Conservation (phyloP, 2,797 vertebrate species). For the Sebastes cheni region DNA sequence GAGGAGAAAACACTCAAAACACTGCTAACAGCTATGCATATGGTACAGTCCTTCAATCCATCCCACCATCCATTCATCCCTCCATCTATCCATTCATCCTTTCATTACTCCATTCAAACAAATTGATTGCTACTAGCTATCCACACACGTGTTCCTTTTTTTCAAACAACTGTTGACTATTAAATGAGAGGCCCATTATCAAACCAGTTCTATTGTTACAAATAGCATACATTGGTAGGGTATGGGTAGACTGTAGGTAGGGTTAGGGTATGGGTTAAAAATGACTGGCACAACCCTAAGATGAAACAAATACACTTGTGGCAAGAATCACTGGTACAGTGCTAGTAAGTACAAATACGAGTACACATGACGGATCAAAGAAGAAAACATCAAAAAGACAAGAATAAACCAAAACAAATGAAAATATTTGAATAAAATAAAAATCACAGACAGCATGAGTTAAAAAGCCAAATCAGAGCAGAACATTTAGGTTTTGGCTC, state of each 20-base stretch:
- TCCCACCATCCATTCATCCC: neutral
- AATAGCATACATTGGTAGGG: neutral
- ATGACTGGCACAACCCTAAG: neutral
- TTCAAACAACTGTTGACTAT: too few species aligned
- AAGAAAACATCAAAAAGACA: neutral
- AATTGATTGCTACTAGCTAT: neutral
- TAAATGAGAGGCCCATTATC: neutral
- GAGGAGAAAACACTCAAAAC: conserved; percentile 63
- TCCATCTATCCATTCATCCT: neutral
- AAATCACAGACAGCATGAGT: neutral
- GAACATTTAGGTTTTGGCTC: neutral
- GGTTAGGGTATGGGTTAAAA: neutral
- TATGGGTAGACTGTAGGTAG: neutral
- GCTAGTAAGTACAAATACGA: neutral
- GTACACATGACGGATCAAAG: neutral
- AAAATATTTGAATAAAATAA: neutral
- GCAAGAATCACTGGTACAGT: neutral
- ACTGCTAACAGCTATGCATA: conserved; percentile 38
- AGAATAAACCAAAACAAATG: neutral
- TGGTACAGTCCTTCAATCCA: conserved; percentile 18
- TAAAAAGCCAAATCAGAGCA: neutral
- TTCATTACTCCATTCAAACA: neutral
- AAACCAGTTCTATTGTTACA: neutral
- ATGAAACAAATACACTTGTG: neutral
- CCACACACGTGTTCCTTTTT: neutral